Evolutionary conservation across 30 jellyfish, hydroid and myxozoan species (phyloP).

Genomic region (Hydractinia symbiolongicarpus): DNA sequence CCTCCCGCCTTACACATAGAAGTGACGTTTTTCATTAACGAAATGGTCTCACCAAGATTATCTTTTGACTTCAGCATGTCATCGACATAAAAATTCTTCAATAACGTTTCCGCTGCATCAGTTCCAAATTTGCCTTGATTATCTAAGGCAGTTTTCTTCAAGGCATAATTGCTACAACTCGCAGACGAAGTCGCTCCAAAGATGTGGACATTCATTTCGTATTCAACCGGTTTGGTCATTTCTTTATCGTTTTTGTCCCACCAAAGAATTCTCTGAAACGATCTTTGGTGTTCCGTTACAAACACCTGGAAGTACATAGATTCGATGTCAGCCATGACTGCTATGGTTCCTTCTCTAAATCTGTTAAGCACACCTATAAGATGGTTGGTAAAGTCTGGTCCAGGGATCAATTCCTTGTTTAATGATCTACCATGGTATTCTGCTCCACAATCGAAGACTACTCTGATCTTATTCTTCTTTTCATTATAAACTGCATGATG

Average conservation of each 20-base stretch:
- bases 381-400: constrained; percentile 38
- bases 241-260: constrained; percentile 5
- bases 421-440: constrained; percentile 42
- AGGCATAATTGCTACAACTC: background rate
- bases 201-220: background rate
- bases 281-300: constrained; percentile 21
- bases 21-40: background rate
- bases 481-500: constrained; percentile 55
- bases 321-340: constrained; percentile 28
- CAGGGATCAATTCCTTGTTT: background rate
- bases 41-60: background rate
- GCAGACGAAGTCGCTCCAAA: constrained; percentile 12
- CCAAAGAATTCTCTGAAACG: constrained; percentile 26
- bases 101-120: background rate
- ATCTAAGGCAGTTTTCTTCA: constrained; percentile 6
- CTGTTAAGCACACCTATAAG: constrained; percentile 1
- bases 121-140: background rate
- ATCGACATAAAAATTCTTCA: background rate
- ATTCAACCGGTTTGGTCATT: background rate
- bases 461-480: constrained; percentile 38
- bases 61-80: background rate
- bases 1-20: constrained; percentile 12
- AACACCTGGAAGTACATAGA: constrained; percentile 43
- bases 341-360: background rate
- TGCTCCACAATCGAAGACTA: constrained; percentile 49